Base-by-base conservation (phyloP, 2,113 vertebrate species). In the Cariama cristata region DNA sequence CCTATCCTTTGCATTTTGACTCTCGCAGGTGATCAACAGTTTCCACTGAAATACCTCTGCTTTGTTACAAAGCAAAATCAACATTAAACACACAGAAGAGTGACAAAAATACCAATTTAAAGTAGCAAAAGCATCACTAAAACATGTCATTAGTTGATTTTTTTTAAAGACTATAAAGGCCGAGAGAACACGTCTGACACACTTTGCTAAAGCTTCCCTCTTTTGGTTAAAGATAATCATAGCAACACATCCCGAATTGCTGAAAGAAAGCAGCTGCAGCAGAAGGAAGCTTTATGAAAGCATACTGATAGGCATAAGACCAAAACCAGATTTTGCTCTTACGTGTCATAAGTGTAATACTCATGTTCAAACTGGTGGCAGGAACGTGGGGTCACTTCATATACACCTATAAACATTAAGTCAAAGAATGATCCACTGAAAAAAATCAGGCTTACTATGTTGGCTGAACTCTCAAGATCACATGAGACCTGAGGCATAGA, bases 331-430 rank as follows among this genome's bases (percentile, higher is more conserved):
- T 28, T 26, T 8, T 53, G 12, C 47, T 98, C 99, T 98, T 98
- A 99, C 99, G 99, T 99, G 97, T 99, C 99, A 0, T 99, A 99
- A 74, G 99, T 99, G 97, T 99, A 99, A 97, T 99, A 99, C 1
- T 99, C 98, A 59, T 99, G 99, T 27, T 99, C 99, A 88, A 99
- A 99, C 87, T 99, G 99, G 97, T 99, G 99, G 98, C 99, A 99
- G 96, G 99, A 99, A 63, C 99, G 99, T 9, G 99, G 99, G 66
- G 99, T 99, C 97, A 99, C 99, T 98, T 99, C 99, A 96, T 99
- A 99, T 72, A 99, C 99, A 88, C 99, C 99, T 99, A 95, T 28
- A 84, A 82, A 87, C 56, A 84, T 67, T 6, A 96, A 94, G 67
- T 18, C 74, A 92, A 52, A 96, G 56, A 92, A 63, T 8, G 7